Evolutionary conservation across 2,888 invertebrate genomes (phyloP).

Genomic region (Choristoneura rosaceana): DNA sequence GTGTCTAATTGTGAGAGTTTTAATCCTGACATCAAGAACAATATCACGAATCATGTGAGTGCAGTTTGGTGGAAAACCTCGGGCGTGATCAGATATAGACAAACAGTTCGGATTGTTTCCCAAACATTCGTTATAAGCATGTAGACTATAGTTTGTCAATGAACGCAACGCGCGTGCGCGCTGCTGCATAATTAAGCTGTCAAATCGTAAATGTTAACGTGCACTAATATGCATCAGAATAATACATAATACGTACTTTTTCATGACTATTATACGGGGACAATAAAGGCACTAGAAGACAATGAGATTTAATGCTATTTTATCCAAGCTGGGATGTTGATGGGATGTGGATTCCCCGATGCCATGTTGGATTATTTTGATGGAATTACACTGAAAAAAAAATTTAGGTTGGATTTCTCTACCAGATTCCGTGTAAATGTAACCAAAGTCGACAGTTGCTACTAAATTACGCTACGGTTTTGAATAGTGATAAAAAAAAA

Average conservation of each 20-base stretch:
- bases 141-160: conserved; percentile 18
- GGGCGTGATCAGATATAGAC: too few species aligned
- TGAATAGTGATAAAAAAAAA: too few species aligned
- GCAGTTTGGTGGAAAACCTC: too few species aligned
- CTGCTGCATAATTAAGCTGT: conserved; percentile 28
- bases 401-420: too few species aligned
- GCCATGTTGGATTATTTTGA: neutral
- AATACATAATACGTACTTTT: conserved; percentile 3
- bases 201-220: conserved; percentile 6
- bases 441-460: too few species aligned
- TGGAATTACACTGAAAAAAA: neutral
- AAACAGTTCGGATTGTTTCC: too few species aligned
- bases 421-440: too few species aligned
- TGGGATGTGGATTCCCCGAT: neutral
- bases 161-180: conserved; percentile 22
- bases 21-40: too few species aligned
- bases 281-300: neutral
- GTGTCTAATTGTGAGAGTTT: too few species aligned
- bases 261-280: neutral
- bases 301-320: conserved; percentile 4
- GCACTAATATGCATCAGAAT: neutral
- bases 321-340: neutral
- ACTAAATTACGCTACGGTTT: too few species aligned
- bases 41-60: too few species aligned
- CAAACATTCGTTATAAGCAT: conserved; percentile 1